phyloP scores from a whole-genome alignment of 2,888 invertebrate species.

The Leptinotarsa juncta region DNA sequence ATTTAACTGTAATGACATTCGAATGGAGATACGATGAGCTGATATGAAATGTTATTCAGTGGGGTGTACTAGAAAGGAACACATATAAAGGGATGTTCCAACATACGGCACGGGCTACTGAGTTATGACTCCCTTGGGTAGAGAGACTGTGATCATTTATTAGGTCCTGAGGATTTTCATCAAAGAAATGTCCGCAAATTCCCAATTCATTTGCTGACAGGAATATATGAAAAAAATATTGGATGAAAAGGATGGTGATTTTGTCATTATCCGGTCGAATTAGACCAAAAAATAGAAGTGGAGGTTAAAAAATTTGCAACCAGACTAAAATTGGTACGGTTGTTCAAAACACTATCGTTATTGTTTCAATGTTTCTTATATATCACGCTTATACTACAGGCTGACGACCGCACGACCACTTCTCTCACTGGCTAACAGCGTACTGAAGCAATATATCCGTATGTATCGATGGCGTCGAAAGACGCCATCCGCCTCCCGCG shows the following conservation, averaged over 20 bases:
- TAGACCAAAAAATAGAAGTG: no score
- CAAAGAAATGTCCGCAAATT: constrained; percentile 8
- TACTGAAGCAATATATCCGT: constrained; percentile 15
- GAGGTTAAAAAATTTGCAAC: no score
- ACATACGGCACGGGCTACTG: constrained; percentile 28
- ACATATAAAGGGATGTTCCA: constrained; percentile 30
- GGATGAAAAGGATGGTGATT: background rate
- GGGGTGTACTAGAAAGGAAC: constrained; percentile 37
- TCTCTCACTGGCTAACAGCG: constrained; percentile 20
- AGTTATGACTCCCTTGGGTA: constrained; percentile 33
- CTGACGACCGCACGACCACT: constrained; percentile 24
- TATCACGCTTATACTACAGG: constrained; percentile 17
- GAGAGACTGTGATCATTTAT: constrained; percentile 38
- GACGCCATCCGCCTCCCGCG: no score
- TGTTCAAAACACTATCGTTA: no score
- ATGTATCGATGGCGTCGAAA: no score
- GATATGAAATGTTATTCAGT: constrained; percentile 42
- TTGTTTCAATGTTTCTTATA: constrained; percentile 19
- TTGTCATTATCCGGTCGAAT: no score
- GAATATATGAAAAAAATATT: background rate
- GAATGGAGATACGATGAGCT: constrained; percentile 40
- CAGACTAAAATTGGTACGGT: no score
- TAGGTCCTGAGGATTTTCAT: constrained; percentile 31
- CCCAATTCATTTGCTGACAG: constrained; percentile 1
- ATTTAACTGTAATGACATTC: constrained; percentile 39